Conservation (phyloP, 2,113 vertebrate genomes). For the Tursiops truncatus region DNA sequence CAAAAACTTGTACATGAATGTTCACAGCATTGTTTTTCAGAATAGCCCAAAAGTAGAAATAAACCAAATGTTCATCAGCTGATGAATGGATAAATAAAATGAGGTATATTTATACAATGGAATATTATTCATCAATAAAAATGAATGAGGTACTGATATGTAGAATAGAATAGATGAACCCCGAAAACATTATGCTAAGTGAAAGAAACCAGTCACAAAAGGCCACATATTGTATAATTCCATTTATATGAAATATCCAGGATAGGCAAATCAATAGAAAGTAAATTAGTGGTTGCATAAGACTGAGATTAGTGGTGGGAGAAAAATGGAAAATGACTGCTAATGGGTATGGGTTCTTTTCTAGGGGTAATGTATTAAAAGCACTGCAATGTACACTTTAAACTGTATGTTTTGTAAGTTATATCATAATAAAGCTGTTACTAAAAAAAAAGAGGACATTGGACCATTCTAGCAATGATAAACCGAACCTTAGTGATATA, state of each 20-base stretch:
- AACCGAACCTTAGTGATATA: not conserved
- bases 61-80: not conserved
- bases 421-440: not conserved
- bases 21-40: not conserved
- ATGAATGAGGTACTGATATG: not conserved
- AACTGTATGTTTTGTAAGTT: not conserved
- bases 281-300: not conserved
- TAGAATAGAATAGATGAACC: not conserved
- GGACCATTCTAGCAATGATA: not conserved
- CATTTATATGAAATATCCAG: not conserved
- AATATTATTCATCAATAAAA: not conserved
- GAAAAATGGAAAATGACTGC: not conserved
- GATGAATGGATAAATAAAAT: slow-evolving; percentile 21
- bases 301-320: not conserved
- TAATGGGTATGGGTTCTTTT: not conserved
- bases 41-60: not conserved
- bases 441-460: not conserved
- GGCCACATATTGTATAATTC: not conserved
- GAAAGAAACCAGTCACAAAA: not conserved
- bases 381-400: not conserved
- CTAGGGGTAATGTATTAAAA: not conserved
- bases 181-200: not conserved
- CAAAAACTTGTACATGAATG: not conserved
- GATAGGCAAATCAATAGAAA: not conserved
- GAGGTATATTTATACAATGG: not conserved